Evolutionary conservation across 2,113 vertebrate species (phyloP).

Genomic region (Silurus asotus): DNA sequence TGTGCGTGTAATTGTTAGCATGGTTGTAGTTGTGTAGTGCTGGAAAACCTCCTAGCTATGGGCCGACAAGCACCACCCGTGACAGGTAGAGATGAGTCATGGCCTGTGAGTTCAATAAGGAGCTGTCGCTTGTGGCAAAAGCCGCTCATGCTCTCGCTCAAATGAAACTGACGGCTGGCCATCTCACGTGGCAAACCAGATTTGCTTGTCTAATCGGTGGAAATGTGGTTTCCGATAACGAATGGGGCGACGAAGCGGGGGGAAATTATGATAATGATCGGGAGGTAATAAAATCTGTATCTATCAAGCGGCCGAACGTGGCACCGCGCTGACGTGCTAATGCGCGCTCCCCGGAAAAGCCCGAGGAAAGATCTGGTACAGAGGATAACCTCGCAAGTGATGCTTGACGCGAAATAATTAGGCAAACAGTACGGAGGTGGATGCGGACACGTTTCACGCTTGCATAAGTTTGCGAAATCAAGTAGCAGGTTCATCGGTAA

Average conservation of each 20-base stretch:
- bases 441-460: not conserved
- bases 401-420: conserved; percentile 36
- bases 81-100: conserved; percentile 65
- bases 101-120: conserved; percentile 68
- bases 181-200: conserved; percentile 65
- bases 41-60: conserved; percentile 26
- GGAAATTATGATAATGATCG: conserved; percentile 72
- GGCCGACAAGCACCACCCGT: conserved; percentile 35
- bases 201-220: conserved; percentile 61
- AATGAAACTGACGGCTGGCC: conserved; percentile 72
- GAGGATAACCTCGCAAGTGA: conserved; percentile 42
- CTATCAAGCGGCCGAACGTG: conserved; percentile 64
- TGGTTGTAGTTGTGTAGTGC: not conserved
- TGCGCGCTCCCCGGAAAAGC: conserved; percentile 24
- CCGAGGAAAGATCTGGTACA: conserved; percentile 33
- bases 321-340: conserved; percentile 40
- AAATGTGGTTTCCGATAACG: conserved; percentile 62
- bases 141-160: conserved; percentile 64
- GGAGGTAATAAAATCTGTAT: conserved; percentile 71
- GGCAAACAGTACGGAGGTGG: conserved; percentile 17
- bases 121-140: conserved; percentile 63
- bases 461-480: not conserved
- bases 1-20: not conserved
- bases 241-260: conserved; percentile 62
- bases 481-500: not conserved